A percentile compares a stretch with the other conserved stretches of the same genome.
Conservation (phyloP, 2,888 invertebrate genomes). For the Coelopa pilipes region DNA sequence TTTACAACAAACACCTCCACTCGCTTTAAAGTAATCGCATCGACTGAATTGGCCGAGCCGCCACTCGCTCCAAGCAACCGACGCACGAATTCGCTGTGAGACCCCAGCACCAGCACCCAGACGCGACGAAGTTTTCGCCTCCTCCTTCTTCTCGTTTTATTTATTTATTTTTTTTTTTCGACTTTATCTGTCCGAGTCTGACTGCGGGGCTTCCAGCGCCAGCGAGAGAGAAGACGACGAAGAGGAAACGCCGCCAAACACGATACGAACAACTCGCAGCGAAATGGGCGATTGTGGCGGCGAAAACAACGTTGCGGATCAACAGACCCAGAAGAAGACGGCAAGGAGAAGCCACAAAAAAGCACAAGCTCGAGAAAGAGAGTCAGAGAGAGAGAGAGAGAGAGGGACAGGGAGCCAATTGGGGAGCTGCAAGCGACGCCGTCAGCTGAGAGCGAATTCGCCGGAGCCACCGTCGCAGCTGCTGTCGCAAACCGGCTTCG, state of each 20-base stretch:
- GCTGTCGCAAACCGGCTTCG: constrained; percentile 2
- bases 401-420: not conserved
- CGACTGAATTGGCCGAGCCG: constrained; percentile 65
- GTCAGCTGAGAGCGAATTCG: constrained; percentile 21
- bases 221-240: not conserved
- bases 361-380: not conserved
- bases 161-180: not conserved
- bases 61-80: constrained; percentile 59
- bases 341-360: not conserved
- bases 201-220: not conserved
- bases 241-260: no score
- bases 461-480: constrained; percentile 16
- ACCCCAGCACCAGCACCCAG: not conserved
- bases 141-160: not conserved
- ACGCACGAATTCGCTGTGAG: constrained; percentile 42
- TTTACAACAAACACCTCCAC: constrained; percentile 62
- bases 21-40: constrained; percentile 67
- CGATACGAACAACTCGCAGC: no score
- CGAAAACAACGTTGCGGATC: no score
- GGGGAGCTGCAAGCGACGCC: not conserved
- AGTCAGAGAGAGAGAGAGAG: not conserved
- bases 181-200: no score
- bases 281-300: no score
- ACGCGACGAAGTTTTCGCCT: not conserved
- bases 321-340: not conserved